Evolutionary conservation across 1,140 invertebrate species (phyloP), one percentile per base, ranked within the genome.

Genomic region (Vanessa tameamea): DNA sequence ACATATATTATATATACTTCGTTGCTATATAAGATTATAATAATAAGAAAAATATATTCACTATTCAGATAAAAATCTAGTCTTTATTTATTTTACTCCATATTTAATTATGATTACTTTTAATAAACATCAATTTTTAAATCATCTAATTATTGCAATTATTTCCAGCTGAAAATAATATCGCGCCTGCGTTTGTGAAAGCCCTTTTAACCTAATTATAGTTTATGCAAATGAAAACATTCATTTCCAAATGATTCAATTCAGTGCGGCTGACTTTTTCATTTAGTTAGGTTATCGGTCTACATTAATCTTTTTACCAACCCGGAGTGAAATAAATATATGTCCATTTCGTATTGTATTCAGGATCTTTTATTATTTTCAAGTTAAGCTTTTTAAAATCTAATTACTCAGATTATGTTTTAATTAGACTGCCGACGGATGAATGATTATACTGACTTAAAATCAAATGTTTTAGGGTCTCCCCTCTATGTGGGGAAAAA

Each of bases 171-270:
- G 0, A 55, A 23, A 12, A 11, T 12, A 57, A 55, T 7, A 16
- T 16, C 16, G 51, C 3, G n/a, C n/a, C 51, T 0, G 65, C 51
- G 71, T 66, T 50, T 69, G 69, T 66, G 63, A 20, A 63, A 75
- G 64, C 81, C 87, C 85, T 85, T 82, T 82, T 61, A 73, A 80
- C 85, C 80, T 88, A 87, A 89, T 88, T 87, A 85, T 79, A 77
- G 78, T 80, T 77, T 85, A 89, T 88, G 85, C 80, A 87, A 89
- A 89, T 89, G 78, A 83, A 85, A 80, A 61, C 77, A 77, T 86
- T 83, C 79, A 79, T 83, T 82, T 77, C 82, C 81, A 83, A 87
- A 84, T 87, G 79, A 83, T 86, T 87, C 82, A 87, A 87, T 87
- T 86, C 82, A 76, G 72, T 63, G 78, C 79, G 73, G 76, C 76